Conservation (phyloP, 2,797 vertebrate species). For the Argentina silus region DNA sequence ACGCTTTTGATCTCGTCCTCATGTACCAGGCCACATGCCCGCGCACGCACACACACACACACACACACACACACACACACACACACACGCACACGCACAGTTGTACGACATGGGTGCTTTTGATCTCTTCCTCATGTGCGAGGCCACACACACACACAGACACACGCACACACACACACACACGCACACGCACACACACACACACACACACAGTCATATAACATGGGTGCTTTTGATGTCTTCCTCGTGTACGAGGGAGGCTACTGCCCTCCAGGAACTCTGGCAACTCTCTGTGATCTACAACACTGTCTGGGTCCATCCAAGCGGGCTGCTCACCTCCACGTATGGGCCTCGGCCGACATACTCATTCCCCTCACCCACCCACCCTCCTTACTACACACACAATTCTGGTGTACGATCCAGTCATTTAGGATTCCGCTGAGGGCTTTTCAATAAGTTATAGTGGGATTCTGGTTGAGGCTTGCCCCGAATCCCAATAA, state of each 20-base stretch:
- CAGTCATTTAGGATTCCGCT: background rate
- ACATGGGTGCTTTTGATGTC: conserved; percentile 2
- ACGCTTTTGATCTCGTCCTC: conserved; percentile 9
- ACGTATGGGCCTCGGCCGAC: background rate
- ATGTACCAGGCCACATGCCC: background rate
- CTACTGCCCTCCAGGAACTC: background rate
- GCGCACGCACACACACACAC: too few relatives aligned
- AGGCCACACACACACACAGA: too few relatives aligned
- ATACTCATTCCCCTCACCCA: background rate
- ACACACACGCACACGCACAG: too few relatives aligned
- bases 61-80: too few relatives aligned
- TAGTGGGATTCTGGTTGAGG: too few relatives aligned
- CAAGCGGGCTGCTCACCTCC: background rate
- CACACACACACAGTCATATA: too few relatives aligned
- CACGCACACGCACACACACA: too few relatives aligned
- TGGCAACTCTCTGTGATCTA: background rate
- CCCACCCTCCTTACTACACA: background rate
- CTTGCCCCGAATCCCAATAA: too few relatives aligned
- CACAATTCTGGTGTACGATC: background rate
- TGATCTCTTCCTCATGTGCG: background rate
- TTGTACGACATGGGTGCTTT: background rate
- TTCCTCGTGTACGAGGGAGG: conserved; percentile 7
- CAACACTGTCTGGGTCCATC: background rate
- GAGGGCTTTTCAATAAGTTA: too few relatives aligned
- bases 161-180: too few relatives aligned